A percentile compares a stretch with the other conserved stretches of the same genome.
phyloP scores from a whole-genome alignment of 2,888 invertebrate genomes.

The Scaptomyza parva region DNA sequence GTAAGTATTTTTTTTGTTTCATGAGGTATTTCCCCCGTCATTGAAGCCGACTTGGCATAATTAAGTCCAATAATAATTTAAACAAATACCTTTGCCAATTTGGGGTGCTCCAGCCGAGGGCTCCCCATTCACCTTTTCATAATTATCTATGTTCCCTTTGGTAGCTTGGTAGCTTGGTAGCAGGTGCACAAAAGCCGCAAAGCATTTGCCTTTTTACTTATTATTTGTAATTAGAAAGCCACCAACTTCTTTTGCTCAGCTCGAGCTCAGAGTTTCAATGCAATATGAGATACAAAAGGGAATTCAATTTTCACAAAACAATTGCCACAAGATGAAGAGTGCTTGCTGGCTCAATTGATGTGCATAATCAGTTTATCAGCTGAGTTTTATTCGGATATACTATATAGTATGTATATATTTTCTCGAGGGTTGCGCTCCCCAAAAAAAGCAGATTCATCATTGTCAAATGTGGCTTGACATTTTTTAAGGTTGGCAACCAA shows the following conservation, averaged over 20 bases:
- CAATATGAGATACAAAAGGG: constrained; percentile 63
- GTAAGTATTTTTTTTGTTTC: constrained; percentile 45
- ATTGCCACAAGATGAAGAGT: constrained; percentile 66
- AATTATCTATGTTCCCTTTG: constrained; percentile 59
- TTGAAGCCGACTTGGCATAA: constrained; percentile 59
- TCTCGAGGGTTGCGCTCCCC: constrained; percentile 49
- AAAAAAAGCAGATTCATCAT: constrained; percentile 70
- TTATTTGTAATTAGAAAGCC: constrained; percentile 74
- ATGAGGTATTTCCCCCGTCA: constrained; percentile 23
- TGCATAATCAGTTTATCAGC: constrained; percentile 78
- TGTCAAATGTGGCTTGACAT: constrained; percentile 78
- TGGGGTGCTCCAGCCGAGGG: constrained; percentile 26
- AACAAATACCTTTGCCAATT: constrained; percentile 74
- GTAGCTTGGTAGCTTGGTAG: constrained; percentile 40
- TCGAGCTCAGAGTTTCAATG: constrained; percentile 30
- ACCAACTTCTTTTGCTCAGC: constrained; percentile 17
- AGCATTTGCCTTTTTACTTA: constrained; percentile 68
- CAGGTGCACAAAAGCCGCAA: constrained; percentile 73
- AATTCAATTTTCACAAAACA: constrained; percentile 77
- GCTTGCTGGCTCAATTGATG: constrained; percentile 71
- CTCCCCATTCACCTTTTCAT: constrained; percentile 51
- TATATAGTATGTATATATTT: neutral
- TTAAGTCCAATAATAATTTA: constrained; percentile 80
- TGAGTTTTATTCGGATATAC: constrained; percentile 33
- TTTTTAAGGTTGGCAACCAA: constrained; percentile 47